Conservation (phyloP, 2,888 invertebrate genomes). For the Escarpia spicata region DNA sequence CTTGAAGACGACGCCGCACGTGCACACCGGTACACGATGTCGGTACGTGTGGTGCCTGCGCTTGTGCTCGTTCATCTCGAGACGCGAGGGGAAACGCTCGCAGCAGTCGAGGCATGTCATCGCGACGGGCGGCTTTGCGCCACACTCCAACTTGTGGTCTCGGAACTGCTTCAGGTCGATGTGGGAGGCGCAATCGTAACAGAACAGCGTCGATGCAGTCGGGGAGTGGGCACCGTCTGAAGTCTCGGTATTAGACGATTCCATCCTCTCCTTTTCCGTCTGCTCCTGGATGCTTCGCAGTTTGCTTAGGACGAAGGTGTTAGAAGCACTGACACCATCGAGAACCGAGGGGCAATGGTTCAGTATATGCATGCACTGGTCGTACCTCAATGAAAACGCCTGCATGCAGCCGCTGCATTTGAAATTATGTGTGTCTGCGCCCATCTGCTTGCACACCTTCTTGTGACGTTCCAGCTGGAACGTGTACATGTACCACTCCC, state of each 20-base stretch:
- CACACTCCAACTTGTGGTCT: not conserved
- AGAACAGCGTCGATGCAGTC: not conserved
- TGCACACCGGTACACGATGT: not conserved
- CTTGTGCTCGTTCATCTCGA: conserved; percentile 8
- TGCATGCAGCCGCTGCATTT: not conserved
- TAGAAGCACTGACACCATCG: not conserved
- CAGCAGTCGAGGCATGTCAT: not conserved
- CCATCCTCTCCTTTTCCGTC: not conserved
- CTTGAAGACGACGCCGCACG: not conserved
- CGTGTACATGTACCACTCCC: not conserved
- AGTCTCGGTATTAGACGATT: not conserved
- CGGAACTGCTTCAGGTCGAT: not conserved
- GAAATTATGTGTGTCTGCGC: not conserved
- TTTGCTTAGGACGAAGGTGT: not conserved
- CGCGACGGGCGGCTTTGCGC: not conserved
- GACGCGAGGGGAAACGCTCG: not conserved
- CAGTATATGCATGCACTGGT: not conserved
- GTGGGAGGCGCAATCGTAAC: not conserved
- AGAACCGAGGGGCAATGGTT: not conserved
- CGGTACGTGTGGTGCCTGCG: not conserved
- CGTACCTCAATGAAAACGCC: not conserved
- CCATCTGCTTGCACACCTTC: not conserved
- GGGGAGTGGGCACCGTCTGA: not conserved
- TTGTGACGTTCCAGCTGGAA: not conserved
- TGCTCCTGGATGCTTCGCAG: conserved; percentile 10